Conservation (phyloP, 1,140 invertebrate genomes). For the Platyscapa corneri region DNA sequence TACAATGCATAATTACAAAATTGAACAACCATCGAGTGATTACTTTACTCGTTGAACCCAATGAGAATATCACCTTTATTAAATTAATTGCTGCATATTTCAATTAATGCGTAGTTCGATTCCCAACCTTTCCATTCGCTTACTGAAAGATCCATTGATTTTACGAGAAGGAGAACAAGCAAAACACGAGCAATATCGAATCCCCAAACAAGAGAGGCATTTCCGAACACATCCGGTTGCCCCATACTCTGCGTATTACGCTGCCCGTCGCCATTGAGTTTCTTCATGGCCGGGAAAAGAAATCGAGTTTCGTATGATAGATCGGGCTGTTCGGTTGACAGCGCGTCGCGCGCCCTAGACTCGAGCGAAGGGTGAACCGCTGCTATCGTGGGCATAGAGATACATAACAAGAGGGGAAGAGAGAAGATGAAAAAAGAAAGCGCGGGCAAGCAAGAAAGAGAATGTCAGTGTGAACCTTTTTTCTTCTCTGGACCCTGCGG, state of each 20-base stretch:
- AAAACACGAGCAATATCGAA: not conserved
- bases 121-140: not conserved
- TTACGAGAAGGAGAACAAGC: not conserved
- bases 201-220: slow-evolving; percentile 29
- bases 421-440: not conserved
- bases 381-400: not conserved
- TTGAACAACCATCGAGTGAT: not conserved
- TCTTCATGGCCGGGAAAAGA: slow-evolving; percentile 59
- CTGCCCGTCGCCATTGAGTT: slow-evolving; percentile 60
- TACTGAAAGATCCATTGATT: slow-evolving; percentile 37
- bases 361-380: slow-evolving; percentile 30
- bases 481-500: slow-evolving; percentile 19
- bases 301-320: slow-evolving; percentile 72
- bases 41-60: not conserved
- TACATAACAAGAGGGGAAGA: no score
- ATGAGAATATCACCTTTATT: not conserved
- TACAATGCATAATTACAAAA: not conserved
- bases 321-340: slow-evolving; percentile 66
- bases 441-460: slow-evolving; percentile 10
- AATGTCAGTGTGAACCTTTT: slow-evolving; percentile 17
- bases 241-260: not conserved
- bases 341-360: slow-evolving; percentile 52
- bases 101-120: not conserved
- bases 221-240: slow-evolving; percentile 22
- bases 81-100: not conserved